Conservation (phyloP, 2,888 invertebrate species). For the Cheilosia vernalis region DNA sequence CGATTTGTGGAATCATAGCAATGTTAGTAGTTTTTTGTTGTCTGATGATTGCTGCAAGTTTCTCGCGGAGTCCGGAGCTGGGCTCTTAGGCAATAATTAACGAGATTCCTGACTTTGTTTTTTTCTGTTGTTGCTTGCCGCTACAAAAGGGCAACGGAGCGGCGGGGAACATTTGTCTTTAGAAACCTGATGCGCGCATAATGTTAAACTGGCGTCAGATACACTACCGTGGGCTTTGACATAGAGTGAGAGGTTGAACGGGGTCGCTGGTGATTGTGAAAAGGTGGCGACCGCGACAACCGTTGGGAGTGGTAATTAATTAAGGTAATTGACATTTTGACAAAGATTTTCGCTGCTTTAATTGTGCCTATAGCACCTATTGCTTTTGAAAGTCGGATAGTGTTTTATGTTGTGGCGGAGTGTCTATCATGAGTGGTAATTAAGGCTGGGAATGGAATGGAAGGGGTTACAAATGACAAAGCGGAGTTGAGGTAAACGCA, state of each 20-base stretch:
- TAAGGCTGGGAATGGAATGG: too few relatives aligned
- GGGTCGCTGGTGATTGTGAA: conserved; percentile 4
- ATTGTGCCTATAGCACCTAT: conserved; percentile 12
- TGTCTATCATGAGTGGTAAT: too few relatives aligned
- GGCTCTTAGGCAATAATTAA: conserved; percentile 67
- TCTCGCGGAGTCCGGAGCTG: conserved; percentile 28
- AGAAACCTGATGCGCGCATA: conserved; percentile 34
- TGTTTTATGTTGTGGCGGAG: too few relatives aligned
- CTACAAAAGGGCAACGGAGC: neutral
- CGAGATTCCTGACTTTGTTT: conserved; percentile 48
- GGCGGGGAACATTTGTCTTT: neutral
- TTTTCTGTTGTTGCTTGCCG: neutral
- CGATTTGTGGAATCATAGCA: conserved; percentile 62
- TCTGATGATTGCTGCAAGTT: conserved; percentile 46
- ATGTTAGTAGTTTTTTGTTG: conserved; percentile 50
- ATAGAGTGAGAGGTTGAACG: conserved; percentile 13
- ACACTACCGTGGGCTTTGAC: conserved; percentile 16
- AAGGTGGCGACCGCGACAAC: conserved; percentile 25
- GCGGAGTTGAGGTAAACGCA: neutral
- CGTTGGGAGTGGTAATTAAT: conserved; percentile 53
- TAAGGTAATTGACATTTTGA: conserved; percentile 70
- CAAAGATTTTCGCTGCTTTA: conserved; percentile 61
- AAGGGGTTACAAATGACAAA: too few relatives aligned
- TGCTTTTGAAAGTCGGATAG: too few relatives aligned
- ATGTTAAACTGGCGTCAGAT: conserved; percentile 17